Evolutionary conservation across 2,888 invertebrate genomes (phyloP), one percentile per base, ranked within the genome.

Genomic region (Ypsolopha sequella): DNA sequence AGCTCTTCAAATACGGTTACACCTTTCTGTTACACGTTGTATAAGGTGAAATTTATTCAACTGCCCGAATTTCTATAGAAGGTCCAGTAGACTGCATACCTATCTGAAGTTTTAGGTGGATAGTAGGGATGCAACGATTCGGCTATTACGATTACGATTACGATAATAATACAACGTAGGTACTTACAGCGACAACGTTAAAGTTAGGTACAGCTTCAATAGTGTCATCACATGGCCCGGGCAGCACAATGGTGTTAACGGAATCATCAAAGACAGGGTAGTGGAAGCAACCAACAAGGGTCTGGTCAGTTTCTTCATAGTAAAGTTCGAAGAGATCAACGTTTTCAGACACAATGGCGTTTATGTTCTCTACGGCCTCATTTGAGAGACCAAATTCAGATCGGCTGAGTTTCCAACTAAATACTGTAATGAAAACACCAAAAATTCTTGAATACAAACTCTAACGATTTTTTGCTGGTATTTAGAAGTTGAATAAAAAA

Each of bases 341-440:
- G 33, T 54, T 52, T 2, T 24, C 13, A 1, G 45, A 24, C 6
- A 58, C 56, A 7, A 49, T 9, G 35, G 45, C 52, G 43, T 53
- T 51, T 36, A 58, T 56, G 10, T 11, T 48, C 9, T 44, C 41
- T 36, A 52, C 53, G 41, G 56, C 58, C 4, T 47, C 45, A 7
- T 50, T 13, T 6, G 55, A 51, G 2, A 58, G 51, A n/a, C 51
- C 54, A n/a, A 51, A 24, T 36, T 51, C 49, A 6, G 64, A 60
- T 36, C 54, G 45, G 34, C 55, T 55, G n/a, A 58, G 51, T 35
- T 58, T 55, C 58, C 56, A 58, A 44, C 58, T 58, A 53, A 51
- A 58, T 3, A 58, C 58, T 58, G 51, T 10, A 41, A 48, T 35
- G 8, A 48, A 8, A 24, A 24, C 2, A 24, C 4, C 2, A 4